Evolutionary conservation across 1,140 invertebrate species (phyloP).

Genomic region (Drosophila nannoptera): DNA sequence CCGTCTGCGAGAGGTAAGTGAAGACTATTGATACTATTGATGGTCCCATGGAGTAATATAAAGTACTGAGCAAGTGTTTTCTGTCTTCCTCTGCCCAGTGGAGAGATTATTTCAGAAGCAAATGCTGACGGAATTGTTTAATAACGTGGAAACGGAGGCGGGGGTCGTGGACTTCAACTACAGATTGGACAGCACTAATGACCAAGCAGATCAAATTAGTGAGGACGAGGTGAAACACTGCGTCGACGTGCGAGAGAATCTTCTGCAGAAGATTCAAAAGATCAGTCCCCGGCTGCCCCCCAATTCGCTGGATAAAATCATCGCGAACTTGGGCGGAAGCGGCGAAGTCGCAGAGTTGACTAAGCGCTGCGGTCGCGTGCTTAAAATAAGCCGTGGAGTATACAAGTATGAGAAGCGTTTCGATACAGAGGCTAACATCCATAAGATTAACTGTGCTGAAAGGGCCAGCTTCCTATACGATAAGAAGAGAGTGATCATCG

Average conservation of each 20-base stretch:
- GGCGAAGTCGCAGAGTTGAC: slow-evolving; percentile 99
- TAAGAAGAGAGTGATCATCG: slow-evolving; percentile 98
- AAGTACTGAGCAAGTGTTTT: no score
- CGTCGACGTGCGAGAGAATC: slow-evolving; percentile 91
- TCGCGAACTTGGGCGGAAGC: slow-evolving; percentile 94
- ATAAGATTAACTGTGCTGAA: slow-evolving; percentile 95
- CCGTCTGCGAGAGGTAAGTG: no score
- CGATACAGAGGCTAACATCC: slow-evolving; percentile 94
- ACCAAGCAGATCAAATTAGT: slow-evolving; percentile 29
- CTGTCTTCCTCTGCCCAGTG: slow-evolving; percentile 10
- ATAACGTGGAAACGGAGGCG: slow-evolving; percentile 40
- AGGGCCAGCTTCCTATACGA: slow-evolving; percentile 97
- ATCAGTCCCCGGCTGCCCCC: slow-evolving; percentile 93
- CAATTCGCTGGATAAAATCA: slow-evolving; percentile 98
- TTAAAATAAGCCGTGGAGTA: slow-evolving; percentile 90
- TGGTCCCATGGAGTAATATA: no score
- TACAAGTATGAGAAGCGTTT: slow-evolving; percentile 96
- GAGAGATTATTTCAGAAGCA: slow-evolving; percentile 59
- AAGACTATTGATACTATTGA: no score
- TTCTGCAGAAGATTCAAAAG: slow-evolving; percentile 90
- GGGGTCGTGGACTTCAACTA: not conserved
- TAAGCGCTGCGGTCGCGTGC: slow-evolving; percentile 95
- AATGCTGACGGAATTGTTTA: slow-evolving; percentile 47
- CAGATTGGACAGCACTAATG: slow-evolving; percentile 6
- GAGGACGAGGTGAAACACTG: slow-evolving; percentile 78